These are phyloP conservation scores for Nanorana parkeri DNA, from an alignment of 2,113 vertebrate species.

Conservation along the genomic window DNA sequence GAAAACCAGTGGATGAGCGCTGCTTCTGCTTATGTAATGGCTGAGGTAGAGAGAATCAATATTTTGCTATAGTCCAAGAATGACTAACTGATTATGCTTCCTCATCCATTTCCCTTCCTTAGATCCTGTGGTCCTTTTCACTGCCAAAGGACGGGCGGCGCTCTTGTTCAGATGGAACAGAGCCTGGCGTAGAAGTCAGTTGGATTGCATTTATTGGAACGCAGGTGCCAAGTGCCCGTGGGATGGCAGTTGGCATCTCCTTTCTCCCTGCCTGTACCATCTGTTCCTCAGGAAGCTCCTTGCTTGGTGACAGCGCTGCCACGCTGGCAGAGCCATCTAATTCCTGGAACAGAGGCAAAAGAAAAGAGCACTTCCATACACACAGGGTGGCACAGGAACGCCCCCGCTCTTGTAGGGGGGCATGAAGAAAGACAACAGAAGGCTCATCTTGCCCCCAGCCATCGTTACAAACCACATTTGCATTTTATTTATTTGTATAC, in stretches of 20 bases:
- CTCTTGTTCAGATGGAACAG: conserved; percentile 52
- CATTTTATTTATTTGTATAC: conserved; percentile 59
- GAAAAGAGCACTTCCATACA: conserved; percentile 59
- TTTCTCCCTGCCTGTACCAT: conserved; percentile 55
- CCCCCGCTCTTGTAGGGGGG: conserved; percentile 50
- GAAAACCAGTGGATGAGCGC: conserved; percentile 7
- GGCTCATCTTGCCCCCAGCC: conserved; percentile 57
- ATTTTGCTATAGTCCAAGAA: conserved; percentile 53
- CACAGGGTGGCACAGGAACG: conserved; percentile 57
- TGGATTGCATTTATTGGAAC: conserved; percentile 51
- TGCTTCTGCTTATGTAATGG: conserved; percentile 30
- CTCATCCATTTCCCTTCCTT: conserved; percentile 42
- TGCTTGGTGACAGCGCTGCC: conserved; percentile 56
- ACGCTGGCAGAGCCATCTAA: conserved; percentile 46
- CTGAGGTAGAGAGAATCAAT: conserved; percentile 40
- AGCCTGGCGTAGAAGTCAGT: conserved; percentile 38
- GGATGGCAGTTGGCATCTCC: conserved; percentile 57
- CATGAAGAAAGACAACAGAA: conserved; percentile 56
- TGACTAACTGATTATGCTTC: conserved; percentile 53
- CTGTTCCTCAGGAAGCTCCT: conserved; percentile 58
- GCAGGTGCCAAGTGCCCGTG: conserved; percentile 56
- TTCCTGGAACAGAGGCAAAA: conserved; percentile 57
- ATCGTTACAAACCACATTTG: conserved; percentile 56
- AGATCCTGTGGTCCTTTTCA: conserved; percentile 54
- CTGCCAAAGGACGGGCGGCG: conserved; percentile 53